phyloP scores from a whole-genome alignment of 2,113 vertebrate genomes.

The Lepisosteus osseus region DNA sequence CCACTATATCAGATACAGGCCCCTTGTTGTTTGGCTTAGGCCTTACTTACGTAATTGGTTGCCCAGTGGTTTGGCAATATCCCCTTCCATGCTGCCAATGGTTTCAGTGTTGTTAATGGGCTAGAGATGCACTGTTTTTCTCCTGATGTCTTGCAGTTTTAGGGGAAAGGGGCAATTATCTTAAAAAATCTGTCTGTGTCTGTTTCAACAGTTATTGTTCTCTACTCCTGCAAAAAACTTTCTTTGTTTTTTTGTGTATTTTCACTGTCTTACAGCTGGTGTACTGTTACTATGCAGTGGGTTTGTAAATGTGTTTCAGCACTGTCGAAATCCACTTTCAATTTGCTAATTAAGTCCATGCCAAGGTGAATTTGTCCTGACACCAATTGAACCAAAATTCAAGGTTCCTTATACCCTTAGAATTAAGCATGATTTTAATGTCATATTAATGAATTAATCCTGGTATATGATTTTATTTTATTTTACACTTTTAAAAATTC shows the following conservation, averaged over 20 bases:
- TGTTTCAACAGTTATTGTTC: slow-evolving; percentile 77
- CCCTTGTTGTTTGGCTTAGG: slow-evolving; percentile 81
- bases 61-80: slow-evolving; percentile 88
- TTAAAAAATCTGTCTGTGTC: slow-evolving; percentile 77
- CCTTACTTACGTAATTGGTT: slow-evolving; percentile 87
- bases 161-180: slow-evolving; percentile 82
- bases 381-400: not conserved
- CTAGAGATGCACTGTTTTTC: slow-evolving; percentile 77
- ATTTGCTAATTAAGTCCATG: slow-evolving; percentile 80
- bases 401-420: not conserved
- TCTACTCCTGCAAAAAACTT: slow-evolving; percentile 82
- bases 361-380: slow-evolving; percentile 1
- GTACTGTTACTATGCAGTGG: slow-evolving; percentile 83
- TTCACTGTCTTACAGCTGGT: slow-evolving; percentile 80
- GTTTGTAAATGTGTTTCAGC: slow-evolving; percentile 80
- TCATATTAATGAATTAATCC: too few relatives aligned
- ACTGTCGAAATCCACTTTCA: slow-evolving; percentile 80
- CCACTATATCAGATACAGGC: slow-evolving; percentile 84
- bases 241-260: slow-evolving; percentile 81
- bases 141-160: slow-evolving; percentile 82
- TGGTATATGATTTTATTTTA: too few relatives aligned
- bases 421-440: not conserved
- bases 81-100: slow-evolving; percentile 81
- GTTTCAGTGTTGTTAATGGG: slow-evolving; percentile 79
- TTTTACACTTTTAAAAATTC: too few relatives aligned